Base-by-base conservation (phyloP, 2,797 vertebrate species). In the Centroberyx gerrardi region DNA sequence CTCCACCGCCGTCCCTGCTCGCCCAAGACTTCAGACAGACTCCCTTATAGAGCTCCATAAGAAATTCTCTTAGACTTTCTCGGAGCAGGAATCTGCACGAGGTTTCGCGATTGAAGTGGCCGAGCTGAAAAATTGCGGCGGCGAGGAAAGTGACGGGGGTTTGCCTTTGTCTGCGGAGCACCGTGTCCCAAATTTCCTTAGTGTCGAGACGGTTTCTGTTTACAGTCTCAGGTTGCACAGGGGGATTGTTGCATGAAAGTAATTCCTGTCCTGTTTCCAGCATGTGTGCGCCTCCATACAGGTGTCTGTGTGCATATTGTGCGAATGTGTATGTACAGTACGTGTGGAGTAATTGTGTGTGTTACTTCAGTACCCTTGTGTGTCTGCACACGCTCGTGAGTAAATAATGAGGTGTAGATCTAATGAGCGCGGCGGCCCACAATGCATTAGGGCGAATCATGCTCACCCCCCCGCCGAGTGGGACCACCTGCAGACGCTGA, bases 321-420 rank as follows among this genome's bases (percentile, higher is more conserved):
- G 17, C 8, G 62, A 2, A n/a, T 27, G 13, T 17, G 40, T 15
- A 40, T 51, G 48, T 40, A 29, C 51, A 31, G 40, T 12, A 38
- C 8, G 36, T 38, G 36, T 38, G 8, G 36, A 38, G 6, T 38
- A 38, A 38, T 38, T 22, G 22, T 17, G 38, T 15, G 60, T 29
- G 22, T 33, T 48, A 9, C 38, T 27, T 51, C 8, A 7, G 22
- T 10, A 2, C 36, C 29, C 14, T 15, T 2, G 53, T 66, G 13
- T 12, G 42, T 49, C 58, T 64, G 59, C 40, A 55, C 51, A 60
- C 10, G 14, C 51, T 46, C 27, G 63, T 49, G 69, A 70, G 85
- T 91, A 89, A 92, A 88, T 92, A 93, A 93, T 88, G 89, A 92
- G 88, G 69, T 58, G 70, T 72, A 80, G 85, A 83, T 83, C 76